These are phyloP conservation scores for Zoanthus solanderi DNA, from an alignment of 92 coral and sea anemone species.

Conservation along the genomic window DNA sequence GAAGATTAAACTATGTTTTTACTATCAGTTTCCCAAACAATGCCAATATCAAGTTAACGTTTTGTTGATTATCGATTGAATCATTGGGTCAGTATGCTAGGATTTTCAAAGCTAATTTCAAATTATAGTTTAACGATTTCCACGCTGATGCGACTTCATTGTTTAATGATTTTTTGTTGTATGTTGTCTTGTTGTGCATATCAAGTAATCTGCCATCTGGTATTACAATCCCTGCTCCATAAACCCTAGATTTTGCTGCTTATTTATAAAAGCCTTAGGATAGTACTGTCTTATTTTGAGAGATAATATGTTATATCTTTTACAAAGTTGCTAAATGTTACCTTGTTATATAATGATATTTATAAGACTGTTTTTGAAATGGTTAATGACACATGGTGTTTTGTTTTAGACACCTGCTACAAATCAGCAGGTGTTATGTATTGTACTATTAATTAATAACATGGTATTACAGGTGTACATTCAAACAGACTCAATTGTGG, in stretches of 20 bases:
- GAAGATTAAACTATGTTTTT: not conserved
- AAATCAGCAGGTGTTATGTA: conserved; percentile 20
- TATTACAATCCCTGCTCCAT: not conserved
- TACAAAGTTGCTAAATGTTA: not conserved
- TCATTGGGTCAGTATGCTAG: not conserved
- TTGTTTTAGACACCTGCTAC: conserved; percentile 13
- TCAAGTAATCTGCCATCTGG: no score
- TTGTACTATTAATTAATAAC: conserved; percentile 28
- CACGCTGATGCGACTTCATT: not conserved
- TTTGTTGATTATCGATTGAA: not conserved
- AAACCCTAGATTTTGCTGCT: not conserved
- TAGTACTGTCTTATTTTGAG: not conserved
- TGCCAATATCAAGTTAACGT: not conserved
- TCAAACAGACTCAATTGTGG: not conserved
- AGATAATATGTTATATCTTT: not conserved
- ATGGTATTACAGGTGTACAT: conserved; percentile 8
- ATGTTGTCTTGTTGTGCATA: no score
- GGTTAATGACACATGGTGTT: conserved; percentile 19
- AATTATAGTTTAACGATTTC: not conserved
- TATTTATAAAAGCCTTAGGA: not conserved
- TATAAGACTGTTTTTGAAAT: not conserved
- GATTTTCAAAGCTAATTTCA: not conserved
- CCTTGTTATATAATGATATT: not conserved
- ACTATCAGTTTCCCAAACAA: not conserved
- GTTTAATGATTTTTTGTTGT: conserved; percentile 17